These are phyloP conservation scores for Melinopterus prodromus DNA, from an alignment of 2,888 invertebrate species.

Conservation along the genomic window DNA sequence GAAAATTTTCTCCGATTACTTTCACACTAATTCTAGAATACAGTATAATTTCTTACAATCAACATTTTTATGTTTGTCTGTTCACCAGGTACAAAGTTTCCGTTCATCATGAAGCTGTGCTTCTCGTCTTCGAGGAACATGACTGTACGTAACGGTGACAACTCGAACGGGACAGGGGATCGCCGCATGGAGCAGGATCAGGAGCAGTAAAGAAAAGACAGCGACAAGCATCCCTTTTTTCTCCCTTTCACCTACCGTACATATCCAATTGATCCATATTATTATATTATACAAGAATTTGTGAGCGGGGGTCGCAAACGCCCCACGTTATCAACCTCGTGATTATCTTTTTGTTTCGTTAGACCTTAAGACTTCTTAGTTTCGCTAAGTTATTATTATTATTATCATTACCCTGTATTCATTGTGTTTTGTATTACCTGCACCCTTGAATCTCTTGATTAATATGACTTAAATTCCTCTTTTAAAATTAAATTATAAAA, in stretches of 20 bases:
- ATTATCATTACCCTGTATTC: neutral
- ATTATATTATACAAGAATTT: conserved; percentile 35
- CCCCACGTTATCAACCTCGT: neutral
- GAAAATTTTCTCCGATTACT: too few relatives aligned
- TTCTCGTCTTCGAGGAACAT: conserved; percentile 84
- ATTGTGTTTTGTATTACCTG: neutral
- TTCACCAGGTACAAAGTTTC: conserved; percentile 89
- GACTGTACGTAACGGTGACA: conserved; percentile 61
- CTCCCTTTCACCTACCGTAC: conserved; percentile 31
- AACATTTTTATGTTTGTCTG: conserved; percentile 11
- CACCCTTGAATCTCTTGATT: neutral
- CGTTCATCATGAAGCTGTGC: conserved; percentile 98
- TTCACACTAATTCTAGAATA: too few relatives aligned
- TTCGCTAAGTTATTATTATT: conserved; percentile 34
- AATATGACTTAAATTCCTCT: conserved; percentile 21
- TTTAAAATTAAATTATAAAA: conserved; percentile 23
- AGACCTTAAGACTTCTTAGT: conserved; percentile 32
- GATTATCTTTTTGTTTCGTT: conserved; percentile 23
- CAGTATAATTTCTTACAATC: neutral
- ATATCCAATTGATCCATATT: conserved; percentile 37
- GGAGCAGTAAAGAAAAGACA: conserved; percentile 43
- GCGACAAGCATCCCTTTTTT: conserved; percentile 27
- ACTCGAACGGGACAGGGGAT: conserved; percentile 51
- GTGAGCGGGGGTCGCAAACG: conserved; percentile 25
- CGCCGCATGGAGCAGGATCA: conserved; percentile 50